Conservation (phyloP, 1,140 invertebrate genomes). For the Neuroterus valhalla region DNA sequence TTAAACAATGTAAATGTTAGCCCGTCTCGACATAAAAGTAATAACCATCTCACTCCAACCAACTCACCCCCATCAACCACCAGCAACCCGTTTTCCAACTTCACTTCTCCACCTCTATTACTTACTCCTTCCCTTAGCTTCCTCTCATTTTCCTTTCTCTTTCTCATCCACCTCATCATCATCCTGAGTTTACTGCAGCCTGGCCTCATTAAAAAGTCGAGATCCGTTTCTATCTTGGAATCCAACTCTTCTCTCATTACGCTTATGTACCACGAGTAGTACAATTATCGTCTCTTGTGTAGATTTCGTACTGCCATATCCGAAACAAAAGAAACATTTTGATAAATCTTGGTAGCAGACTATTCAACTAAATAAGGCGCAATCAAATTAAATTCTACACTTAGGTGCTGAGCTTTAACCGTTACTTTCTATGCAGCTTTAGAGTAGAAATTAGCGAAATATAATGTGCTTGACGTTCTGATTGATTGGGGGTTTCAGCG, state of each 20-base stretch:
- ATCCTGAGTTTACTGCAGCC: background rate
- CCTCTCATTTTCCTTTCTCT: constrained; percentile 40
- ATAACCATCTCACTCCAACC: constrained; percentile 66
- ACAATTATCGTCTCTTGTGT: no score
- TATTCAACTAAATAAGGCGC: no score
- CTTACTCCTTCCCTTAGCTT: constrained; percentile 20
- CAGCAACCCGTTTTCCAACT: constrained; percentile 45
- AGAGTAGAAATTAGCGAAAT: constrained; percentile 32
- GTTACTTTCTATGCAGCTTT: no score
- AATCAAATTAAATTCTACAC: no score
- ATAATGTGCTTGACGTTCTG: constrained; percentile 36
- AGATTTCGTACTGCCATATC: no score
- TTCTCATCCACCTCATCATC: constrained; percentile 36
- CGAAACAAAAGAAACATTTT: no score
- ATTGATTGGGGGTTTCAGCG: constrained; percentile 68
- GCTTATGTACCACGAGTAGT: no score
- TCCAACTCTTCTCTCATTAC: no score
- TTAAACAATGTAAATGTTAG: constrained; percentile 75
- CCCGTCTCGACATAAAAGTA: constrained; percentile 71
- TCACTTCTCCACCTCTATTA: constrained; percentile 32
- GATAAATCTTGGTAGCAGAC: no score
- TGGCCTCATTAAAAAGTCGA: background rate
- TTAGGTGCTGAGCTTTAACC: background rate
- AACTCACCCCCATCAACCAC: constrained; percentile 47
- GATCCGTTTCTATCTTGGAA: background rate